These are phyloP conservation scores for Scelioninae gen. 2 DNA, from an alignment of 2,888 invertebrate genomes.

Conservation along the genomic window DNA sequence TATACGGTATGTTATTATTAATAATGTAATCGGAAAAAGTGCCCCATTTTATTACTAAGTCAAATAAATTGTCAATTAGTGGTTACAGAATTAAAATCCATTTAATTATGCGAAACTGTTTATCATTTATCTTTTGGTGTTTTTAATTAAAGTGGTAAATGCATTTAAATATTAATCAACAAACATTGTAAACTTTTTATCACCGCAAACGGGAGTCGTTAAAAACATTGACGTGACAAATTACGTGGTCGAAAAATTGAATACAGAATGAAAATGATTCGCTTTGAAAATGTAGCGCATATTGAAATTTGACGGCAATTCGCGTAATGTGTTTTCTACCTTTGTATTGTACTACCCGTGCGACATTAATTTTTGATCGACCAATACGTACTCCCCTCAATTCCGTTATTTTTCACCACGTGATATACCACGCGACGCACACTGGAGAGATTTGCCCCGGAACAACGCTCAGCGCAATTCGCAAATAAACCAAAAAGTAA, in stretches of 20 bases:
- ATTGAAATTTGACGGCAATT: conserved; percentile 28
- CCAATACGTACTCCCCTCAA: conserved; percentile 41
- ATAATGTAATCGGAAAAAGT: too few relatives aligned
- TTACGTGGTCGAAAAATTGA: conserved; percentile 16
- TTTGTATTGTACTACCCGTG: conserved; percentile 26
- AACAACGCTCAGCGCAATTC: conserved; percentile 21
- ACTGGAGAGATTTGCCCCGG: conserved; percentile 21
- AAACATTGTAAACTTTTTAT: background rate
- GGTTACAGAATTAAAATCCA: too few relatives aligned
- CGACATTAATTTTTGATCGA: conserved; percentile 50
- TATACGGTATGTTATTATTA: too few relatives aligned
- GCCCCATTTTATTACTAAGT: too few relatives aligned
- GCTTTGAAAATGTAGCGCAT: conserved; percentile 29
- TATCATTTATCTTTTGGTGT: too few relatives aligned
- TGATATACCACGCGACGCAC: conserved; percentile 44
- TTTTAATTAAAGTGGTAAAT: background rate
- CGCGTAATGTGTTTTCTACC: conserved; percentile 32
- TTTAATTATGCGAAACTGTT: too few relatives aligned
- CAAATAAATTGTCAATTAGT: too few relatives aligned
- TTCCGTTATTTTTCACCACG: conserved; percentile 57
- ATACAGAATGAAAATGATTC: conserved; percentile 20
- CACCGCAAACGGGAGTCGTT: background rate
- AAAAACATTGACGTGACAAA: conserved; percentile 18
- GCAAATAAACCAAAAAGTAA: conserved; percentile 52
- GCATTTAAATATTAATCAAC: background rate